Base-by-base conservation (phyloP, 2,113 vertebrate species). In the Nothobranchius furzeri region DNA sequence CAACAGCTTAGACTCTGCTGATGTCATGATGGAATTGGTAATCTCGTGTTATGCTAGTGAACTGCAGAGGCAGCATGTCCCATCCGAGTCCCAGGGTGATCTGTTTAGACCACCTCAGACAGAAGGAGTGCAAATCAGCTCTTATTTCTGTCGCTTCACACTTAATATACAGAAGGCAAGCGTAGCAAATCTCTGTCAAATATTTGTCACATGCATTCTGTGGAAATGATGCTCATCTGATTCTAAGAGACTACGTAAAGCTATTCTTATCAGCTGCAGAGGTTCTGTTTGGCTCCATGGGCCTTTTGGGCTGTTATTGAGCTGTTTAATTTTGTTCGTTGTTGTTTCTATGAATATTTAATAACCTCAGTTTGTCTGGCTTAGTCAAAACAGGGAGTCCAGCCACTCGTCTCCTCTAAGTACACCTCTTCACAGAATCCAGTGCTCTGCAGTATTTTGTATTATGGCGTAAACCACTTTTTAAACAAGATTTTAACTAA, bases 331-430 rank as follows among this genome's bases (percentile, higher is more conserved):
- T 84, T 69, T 50, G 46, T 17, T 63, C 37, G 37, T 40, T 8
- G 68, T 73, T 76, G 70, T 76, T 56, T 79, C 46, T 45, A 66
- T 79, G 55, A 79, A 84, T 86, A 54, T 75, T 85, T 73, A 73
- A 86, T 82, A 47, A 46, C 12, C 53, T 69, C 46, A 60, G 58
- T 63, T 76, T 71, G 58, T 83, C 65, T 75, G 35, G 51, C 75
- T 43, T 13, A 55, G 51, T 42, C 50, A 25, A 46, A 77, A 55
- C 37, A 2, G 30, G 25, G 49, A 24, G 46, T 55, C 15, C 0
- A 36, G 13, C 37, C 15, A 36, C 57, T 60, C 57, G 36, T 7
- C 47, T 56, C 50, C 20, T 61, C 3, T 48, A 24, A 20, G 11
- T 54, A 35, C 30, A 43, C 50, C 13, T 51, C 46, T 14, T 79